Base-by-base conservation (phyloP, 2,113 vertebrate genomes). In the Sorex fumeus region DNA sequence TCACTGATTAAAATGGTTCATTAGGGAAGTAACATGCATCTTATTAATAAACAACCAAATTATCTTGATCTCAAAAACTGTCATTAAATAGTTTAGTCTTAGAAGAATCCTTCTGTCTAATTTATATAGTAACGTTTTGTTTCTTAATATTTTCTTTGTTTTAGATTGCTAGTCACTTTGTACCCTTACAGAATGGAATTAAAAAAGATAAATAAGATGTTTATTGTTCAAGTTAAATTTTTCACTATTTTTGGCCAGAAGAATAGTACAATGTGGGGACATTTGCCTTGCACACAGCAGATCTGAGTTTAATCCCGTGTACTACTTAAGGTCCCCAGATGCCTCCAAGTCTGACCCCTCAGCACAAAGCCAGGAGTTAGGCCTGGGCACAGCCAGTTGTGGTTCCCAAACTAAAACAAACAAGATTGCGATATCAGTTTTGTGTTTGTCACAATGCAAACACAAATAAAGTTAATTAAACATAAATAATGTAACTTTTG, bases 41-140 rank as follows among this genome's bases (percentile, higher is more conserved):
- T 96, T 96, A 97, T 97, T 96, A 96, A 96, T 94, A 96, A 95
- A 95, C 92, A 96, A 93, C 69, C 81, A 95, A 96, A 96, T 96
- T 94, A 95, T 82, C 47, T 86, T 85, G 86, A 75, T 94, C 79
- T 93, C 88, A 94, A 57, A 94, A 92, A 94, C 47, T 93, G 93
- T 94, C 92, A 89, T 94, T 94, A 94, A 91, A 91, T 94, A 95
- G 80, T 90, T 96, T 77, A 94, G 8, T 82, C 57, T 91, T 84
- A 70, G 40, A 87, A 92, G 10, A 89, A 93, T 94, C 89, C 88
- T 19, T 91, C 72, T 91, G 36, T 69, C 67, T 67, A 87, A 25
- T 84, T 40, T 88, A 93, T 81, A 87, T 32, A 70, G 47, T 67
- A 66, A 76, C 80, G 36, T 16, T 80, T 88, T 86, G 80, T 80